Evolutionary conservation across 1,140 invertebrate species (phyloP), one percentile per base, ranked within the genome.

Genomic region (Schmidtea mediterranea): DNA sequence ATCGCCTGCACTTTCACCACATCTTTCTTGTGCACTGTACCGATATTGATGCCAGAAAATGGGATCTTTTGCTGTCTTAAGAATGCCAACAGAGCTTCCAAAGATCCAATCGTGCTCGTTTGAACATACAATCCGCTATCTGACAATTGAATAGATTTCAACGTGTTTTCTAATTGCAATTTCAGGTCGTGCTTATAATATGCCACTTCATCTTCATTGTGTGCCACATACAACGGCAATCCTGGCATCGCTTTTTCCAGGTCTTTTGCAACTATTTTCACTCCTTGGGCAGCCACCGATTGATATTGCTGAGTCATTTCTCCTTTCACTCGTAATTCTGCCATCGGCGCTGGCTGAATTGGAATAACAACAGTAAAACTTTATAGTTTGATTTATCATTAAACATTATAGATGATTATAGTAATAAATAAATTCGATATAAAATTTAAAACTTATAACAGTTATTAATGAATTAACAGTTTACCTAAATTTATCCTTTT

Each of bases 1-100:
- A 98, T 98, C 48, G 82, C 82, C 5, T 89, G 94, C 1, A 89
- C 89, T 66, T 87, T 94, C 82, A 95, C 95, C 1, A 99, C 86
- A 66, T 99, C 92, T 59, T 83, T 84, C 63, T 92, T 97, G 43
- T 97, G 90, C 23, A 98, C 90, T 18, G 92, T 90, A 10, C 92
- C 92, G 68, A 99, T 97, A 55, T 89, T 81, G 56, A 99, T 94
- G 45, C 86, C 84, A 39, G 82, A 79, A 69, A 71, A 71, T 24
- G 92, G 89, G 67, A 98, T 95, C 70, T 90, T 86, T 49, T 84
- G 89, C 43, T 76, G 76, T 55, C 75, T 75, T 13, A 98, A 73
- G 68, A 95, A 98, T 58, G 95, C 84, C 1, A 98, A 71, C 15
- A 99, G 67, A 6, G 92, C 90, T 67, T 99, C 92, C 0, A 99